Evolutionary conservation across 2,888 invertebrate genomes (phyloP), one percentile per base, ranked within the genome.

Genomic region (Plutella xylostella): DNA sequence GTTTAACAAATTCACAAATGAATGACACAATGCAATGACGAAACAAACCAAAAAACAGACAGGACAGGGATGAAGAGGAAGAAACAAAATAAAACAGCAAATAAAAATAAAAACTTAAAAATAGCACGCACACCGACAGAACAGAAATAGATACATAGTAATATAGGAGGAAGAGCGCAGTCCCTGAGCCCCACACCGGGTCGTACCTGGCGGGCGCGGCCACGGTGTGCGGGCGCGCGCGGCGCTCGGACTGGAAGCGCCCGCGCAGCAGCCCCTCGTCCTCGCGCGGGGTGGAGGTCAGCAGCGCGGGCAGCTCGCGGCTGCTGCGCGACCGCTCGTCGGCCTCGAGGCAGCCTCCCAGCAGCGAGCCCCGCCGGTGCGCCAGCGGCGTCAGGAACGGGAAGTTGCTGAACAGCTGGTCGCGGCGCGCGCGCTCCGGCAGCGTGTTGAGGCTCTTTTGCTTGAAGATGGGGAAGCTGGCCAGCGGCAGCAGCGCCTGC

Each of bases 381-480:
- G 86, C 85, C 35, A 86, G 73, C 42, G 88, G 88, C 47, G 88
- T 88, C 51, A 88, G 65, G 58, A 88, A 88, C 43, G 83, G 85
- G 48, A 85, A 85, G 61, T 85, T 84, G 48, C 83, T 84, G 64
- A 87, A 85, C 48, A 88, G 59, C 57, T 84, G 82, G 56, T 77
- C 79, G 61, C 62, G 65, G 49, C 65, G 65, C 35, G 74, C 57
- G 45, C 72, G 52, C 44, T 78, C 76, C 39, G 83, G 80, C 43
- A 85, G 78, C 6, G 80, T 80, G 61, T 74, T 83, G 6, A 82
- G 67, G 19, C 83, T 83, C 53, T 80, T 82, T 64, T 84, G 84
- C 53, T 84, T 84, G 60, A 79, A 72, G 12, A 78, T 63, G 40
- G 76, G 83, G 63, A 83, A 84, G 65, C 82, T 78, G 45, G 75